These are phyloP conservation scores for Erythrolamprus reginae DNA, from an alignment of 2,113 vertebrate species.

Conservation along the genomic window DNA sequence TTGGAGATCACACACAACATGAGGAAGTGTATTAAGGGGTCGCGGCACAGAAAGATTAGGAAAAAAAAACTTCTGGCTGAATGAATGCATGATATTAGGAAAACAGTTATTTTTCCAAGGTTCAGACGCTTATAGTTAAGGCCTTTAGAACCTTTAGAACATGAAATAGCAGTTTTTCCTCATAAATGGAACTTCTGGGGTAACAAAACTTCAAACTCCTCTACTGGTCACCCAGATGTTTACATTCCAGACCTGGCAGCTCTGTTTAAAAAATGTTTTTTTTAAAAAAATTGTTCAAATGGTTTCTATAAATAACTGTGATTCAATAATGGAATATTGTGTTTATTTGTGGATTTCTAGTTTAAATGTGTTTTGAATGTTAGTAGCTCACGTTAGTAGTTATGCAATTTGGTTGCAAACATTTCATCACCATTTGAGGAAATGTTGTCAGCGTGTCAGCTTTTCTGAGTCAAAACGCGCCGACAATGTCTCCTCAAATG, in stretches of 20 bases:
- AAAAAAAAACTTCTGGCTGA: neutral
- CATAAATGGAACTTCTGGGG: neutral
- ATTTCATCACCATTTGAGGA: too few relatives aligned
- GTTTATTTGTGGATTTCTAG: neutral
- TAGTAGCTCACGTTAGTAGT: too few relatives aligned
- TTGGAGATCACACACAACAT: too few relatives aligned
- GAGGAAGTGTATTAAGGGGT: too few relatives aligned
- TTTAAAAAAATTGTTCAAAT: neutral
- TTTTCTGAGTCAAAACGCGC: too few relatives aligned
- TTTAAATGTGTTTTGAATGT: too few relatives aligned
- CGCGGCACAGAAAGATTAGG: too few relatives aligned
- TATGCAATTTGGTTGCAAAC: too few relatives aligned
- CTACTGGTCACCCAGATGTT: neutral
- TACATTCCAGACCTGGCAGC: neutral
- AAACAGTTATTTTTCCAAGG: neutral
- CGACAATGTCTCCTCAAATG: too few relatives aligned
- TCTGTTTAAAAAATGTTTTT: neutral
- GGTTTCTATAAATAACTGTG: neutral
- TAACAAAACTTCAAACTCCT: neutral
- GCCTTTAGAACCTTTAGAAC: neutral
- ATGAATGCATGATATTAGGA: neutral
- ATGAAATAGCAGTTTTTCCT: neutral
- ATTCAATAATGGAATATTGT: neutral
- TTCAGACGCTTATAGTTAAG: neutral
- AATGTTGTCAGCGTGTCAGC: too few relatives aligned